phyloP scores from a whole-genome alignment of 2,113 vertebrate species.

The Sporophila hypoxantha region DNA sequence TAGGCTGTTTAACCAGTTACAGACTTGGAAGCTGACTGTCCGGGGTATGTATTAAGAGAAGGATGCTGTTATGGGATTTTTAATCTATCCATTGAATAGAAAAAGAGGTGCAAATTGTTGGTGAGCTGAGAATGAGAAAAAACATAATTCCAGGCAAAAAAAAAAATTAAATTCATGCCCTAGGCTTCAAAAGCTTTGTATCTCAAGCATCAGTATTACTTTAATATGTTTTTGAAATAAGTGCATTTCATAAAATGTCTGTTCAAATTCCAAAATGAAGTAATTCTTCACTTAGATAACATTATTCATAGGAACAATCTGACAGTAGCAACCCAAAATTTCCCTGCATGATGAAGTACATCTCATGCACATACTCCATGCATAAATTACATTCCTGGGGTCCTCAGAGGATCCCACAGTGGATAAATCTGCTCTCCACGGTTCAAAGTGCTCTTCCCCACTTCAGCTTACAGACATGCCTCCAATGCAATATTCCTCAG shows the following conservation, averaged over 20 bases:
- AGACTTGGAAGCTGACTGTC: background rate
- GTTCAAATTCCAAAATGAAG: background rate
- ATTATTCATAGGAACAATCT: background rate
- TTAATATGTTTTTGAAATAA: background rate
- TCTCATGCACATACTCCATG: fast-evolving
- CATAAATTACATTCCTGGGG: background rate
- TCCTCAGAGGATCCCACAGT: background rate
- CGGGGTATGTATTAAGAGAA: background rate
- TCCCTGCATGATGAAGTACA: background rate
- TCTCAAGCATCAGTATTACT: background rate
- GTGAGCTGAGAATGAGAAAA: background rate
- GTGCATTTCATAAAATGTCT: background rate
- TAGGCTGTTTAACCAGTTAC: background rate
- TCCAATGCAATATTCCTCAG: background rate
- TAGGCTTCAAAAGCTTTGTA: background rate
- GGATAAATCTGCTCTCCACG: background rate
- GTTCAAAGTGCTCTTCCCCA: background rate
- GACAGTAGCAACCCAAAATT: background rate
- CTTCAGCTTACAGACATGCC: background rate
- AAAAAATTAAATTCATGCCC: background rate
- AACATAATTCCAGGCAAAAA: background rate
- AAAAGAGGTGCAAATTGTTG: background rate
- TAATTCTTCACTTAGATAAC: background rate
- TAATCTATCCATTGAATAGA: background rate
- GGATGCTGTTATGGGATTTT: background rate